Evolutionary conservation across 1,140 invertebrate genomes (phyloP).

Genomic region (Bombus ignitus): DNA sequence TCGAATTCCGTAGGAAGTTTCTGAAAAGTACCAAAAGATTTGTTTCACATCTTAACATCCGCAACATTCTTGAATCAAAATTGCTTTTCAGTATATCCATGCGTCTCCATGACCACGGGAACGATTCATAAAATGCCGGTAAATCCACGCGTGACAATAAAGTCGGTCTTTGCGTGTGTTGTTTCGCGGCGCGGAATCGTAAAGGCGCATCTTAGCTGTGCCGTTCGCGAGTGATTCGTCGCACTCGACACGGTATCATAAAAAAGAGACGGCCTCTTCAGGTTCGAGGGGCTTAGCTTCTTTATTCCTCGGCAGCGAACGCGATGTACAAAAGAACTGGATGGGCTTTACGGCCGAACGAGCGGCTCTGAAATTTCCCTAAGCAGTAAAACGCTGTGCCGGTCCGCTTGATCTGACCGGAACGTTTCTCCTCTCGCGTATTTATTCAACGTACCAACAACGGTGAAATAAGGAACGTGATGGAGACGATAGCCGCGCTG

Average conservation of each 20-base stretch:
- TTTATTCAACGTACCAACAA: conserved; percentile 57
- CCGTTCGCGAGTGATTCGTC: conserved; percentile 56
- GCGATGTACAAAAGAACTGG: conserved; percentile 56
- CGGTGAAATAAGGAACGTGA: conserved; percentile 7
- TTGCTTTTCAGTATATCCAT: background rate
- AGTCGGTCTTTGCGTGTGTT: background rate
- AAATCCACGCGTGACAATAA: conserved; percentile 46
- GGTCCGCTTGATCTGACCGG: conserved; percentile 46
- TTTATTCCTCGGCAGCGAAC: conserved; percentile 47
- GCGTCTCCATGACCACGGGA: background rate
- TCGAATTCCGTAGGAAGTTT: background rate
- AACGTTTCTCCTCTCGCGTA: conserved; percentile 7
- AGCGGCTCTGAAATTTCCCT: conserved; percentile 65
- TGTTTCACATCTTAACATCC: background rate
- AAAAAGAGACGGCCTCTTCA: conserved; percentile 38
- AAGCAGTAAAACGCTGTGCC: conserved; percentile 59
- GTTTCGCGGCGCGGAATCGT: conserved; percentile 40
- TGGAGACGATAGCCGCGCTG: background rate
- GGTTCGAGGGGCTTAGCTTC: conserved; percentile 23
- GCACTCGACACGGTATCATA: conserved; percentile 59
- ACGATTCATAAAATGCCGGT: conserved; percentile 18
- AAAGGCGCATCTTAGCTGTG: conserved; percentile 40
- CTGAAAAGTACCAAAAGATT: background rate
- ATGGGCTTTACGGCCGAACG: conserved; percentile 51
- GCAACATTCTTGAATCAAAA: background rate